These are phyloP conservation scores for Siniperca chuatsi DNA, from an alignment of 2,113 vertebrate genomes.

Conservation along the genomic window DNA sequence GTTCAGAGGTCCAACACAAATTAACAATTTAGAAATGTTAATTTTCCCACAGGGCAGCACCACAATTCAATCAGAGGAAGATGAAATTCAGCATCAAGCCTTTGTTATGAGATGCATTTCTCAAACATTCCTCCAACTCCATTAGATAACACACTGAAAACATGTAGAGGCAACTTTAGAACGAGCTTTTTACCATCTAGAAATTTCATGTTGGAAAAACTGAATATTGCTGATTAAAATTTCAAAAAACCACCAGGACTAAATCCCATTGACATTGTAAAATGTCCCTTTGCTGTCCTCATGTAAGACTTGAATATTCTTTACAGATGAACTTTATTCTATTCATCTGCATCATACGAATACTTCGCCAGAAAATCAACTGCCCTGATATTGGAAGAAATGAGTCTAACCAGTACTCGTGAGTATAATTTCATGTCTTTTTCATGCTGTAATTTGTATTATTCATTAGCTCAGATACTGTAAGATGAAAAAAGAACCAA, in stretches of 20 bases:
- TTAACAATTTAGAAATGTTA: conserved; percentile 42
- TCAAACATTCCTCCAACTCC: not conserved
- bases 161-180: not conserved
- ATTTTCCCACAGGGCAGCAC: conserved; percentile 8
- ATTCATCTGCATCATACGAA: conserved; percentile 96
- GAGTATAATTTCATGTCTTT: conserved; percentile 76
- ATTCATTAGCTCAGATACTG: conserved; percentile 5
- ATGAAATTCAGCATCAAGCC: not conserved
- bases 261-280: not conserved
- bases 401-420: conserved; percentile 95
- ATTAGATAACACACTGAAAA: not conserved
- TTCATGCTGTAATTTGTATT: not conserved
- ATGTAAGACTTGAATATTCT: not conserved
- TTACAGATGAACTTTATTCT: conserved; percentile 94
- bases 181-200: not conserved
- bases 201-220: not conserved
- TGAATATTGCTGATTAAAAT: not conserved
- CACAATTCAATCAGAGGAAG: not conserved
- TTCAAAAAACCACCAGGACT: not conserved
- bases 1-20: conserved; percentile 34
- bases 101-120: conserved; percentile 12
- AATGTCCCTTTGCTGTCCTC: not conserved
- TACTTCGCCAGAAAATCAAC: conserved; percentile 95
- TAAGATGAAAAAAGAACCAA: not conserved
- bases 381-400: conserved; percentile 93